phyloP scores from a whole-genome alignment of 2,888 invertebrate genomes.

The Apodemia zela region DNA sequence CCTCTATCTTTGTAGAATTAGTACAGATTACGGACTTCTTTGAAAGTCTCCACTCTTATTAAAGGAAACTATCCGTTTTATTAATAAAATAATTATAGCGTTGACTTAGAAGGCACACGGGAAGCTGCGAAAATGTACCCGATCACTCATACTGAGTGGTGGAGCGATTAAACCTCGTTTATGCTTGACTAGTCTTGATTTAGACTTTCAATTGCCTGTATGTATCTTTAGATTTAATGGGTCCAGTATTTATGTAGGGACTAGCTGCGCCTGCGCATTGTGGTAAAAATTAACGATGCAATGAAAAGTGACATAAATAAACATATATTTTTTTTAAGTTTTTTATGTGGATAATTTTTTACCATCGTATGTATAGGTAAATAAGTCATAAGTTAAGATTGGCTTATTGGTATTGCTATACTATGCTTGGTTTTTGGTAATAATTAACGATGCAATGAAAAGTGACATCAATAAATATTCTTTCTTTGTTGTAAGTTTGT shows the following conservation, averaged over 20 bases:
- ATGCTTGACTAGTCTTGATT: slow-evolving; percentile 36
- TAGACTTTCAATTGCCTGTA: slow-evolving; percentile 36
- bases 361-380: no score
- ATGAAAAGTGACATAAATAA: not conserved
- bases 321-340: not conserved
- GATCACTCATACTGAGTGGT: slow-evolving; percentile 47
- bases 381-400: no score
- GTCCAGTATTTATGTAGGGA: slow-evolving; percentile 7
- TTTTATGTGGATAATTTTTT: no score
- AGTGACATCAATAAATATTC: no score
- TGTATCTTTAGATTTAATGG: slow-evolving; percentile 32
- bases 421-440: no score
- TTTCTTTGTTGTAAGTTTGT: no score
- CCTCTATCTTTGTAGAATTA: no score
- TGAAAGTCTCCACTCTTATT: slow-evolving; percentile 3
- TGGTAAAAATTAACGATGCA: not conserved
- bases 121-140: slow-evolving; percentile 48
- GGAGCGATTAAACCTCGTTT: slow-evolving; percentile 35
- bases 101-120: slow-evolving; percentile 44
- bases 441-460: no score
- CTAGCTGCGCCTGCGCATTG: not conserved
- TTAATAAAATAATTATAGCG: slow-evolving; percentile 70
- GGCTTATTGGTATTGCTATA: no score
- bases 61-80: slow-evolving; percentile 62
- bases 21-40: not conserved